Evolutionary conservation across 2,888 invertebrate species (phyloP).

Genomic region (Cephonodes hylas): DNA sequence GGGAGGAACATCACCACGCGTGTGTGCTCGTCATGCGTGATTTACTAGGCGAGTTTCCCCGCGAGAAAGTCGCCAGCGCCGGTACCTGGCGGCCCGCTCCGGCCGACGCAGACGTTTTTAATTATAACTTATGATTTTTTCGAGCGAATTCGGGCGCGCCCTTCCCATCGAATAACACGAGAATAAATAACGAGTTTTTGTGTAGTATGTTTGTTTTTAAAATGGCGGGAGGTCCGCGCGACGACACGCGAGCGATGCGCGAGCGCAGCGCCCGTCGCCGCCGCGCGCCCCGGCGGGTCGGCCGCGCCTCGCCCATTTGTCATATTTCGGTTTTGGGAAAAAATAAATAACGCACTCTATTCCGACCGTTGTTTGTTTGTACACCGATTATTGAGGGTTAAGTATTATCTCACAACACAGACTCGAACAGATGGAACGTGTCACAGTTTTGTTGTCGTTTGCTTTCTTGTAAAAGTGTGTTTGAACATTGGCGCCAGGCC

Average conservation of each 20-base stretch:
- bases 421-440: slow-evolving; percentile 62
- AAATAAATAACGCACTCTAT: slow-evolving; percentile 77
- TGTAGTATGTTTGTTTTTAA: slow-evolving; percentile 79
- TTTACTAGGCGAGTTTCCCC: neutral
- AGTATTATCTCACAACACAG: slow-evolving; percentile 67
- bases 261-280: slow-evolving; percentile 39
- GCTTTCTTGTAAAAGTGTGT: slow-evolving; percentile 31
- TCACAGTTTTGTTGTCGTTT: slow-evolving; percentile 51
- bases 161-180: slow-evolving; percentile 74
- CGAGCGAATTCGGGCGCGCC: slow-evolving; percentile 76
- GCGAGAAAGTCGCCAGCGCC: neutral
- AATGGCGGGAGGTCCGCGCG: slow-evolving; percentile 81
- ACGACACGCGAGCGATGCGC: slow-evolving; percentile 77
- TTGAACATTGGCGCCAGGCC: neutral
- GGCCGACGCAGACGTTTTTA: slow-evolving; percentile 64
- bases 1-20: slow-evolving; percentile 32
- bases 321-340: slow-evolving; percentile 76
- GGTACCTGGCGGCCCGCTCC: slow-evolving; percentile 7
- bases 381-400: slow-evolving; percentile 70
- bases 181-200: slow-evolving; percentile 80
- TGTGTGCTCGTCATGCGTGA: slow-evolving; percentile 3
- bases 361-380: slow-evolving; percentile 74
- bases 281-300: slow-evolving; percentile 40
- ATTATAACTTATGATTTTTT: slow-evolving; percentile 79
- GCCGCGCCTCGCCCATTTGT: slow-evolving; percentile 73